Evolutionary conservation across 2,113 vertebrate species (phyloP), one percentile per base, ranked within the genome.

Genomic region (Limanda limanda): DNA sequence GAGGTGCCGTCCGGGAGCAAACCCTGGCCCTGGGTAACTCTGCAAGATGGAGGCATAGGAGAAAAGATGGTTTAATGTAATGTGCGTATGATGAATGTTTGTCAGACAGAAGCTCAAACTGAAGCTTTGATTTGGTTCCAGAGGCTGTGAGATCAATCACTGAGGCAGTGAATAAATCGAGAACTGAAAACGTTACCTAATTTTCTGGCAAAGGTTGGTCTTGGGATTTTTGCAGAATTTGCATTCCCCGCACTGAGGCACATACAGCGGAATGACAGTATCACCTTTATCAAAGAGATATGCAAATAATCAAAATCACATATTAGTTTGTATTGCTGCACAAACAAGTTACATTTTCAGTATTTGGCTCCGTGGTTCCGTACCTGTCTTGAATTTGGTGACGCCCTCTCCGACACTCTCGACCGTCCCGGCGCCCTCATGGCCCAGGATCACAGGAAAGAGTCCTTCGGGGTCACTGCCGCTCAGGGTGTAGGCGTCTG

Each of bases 321-420:
- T 1, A 62, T 5, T 6, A 18, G 21, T 15, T 13, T 4, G 1
- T 47, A 23, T 31, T 75, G 40, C 7, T 68, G 13, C 21, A 20
- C 10, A n/a, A 63, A 58, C 13, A 66, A 21, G n/a, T n/a, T 3
- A 2, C 2, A 11, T n/a, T 11, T 37, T 21, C 1, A 47, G 5
- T 3, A 11, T 55, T 21, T 48, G 12, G 7, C n/a, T 14, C 6
- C 20, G 4, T 42, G n/a, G 60, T 12, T 37, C 10, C 56, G 40
- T 65, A 97, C 98, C 98, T 17, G 96, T 91, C 86, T 97, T 96
- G 70, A 99, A 94, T 76, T 95, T 97, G 48, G 96, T 98, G 77
- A 99, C 97, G 62, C 97, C 97, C 84, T 98, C 95, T 0, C 98
- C 98, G 35, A 95, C 89, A 6, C 96, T 97, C 90, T 97, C 97